Conservation (phyloP, 2,888 invertebrate genomes). For the Calameuta filiformis region DNA sequence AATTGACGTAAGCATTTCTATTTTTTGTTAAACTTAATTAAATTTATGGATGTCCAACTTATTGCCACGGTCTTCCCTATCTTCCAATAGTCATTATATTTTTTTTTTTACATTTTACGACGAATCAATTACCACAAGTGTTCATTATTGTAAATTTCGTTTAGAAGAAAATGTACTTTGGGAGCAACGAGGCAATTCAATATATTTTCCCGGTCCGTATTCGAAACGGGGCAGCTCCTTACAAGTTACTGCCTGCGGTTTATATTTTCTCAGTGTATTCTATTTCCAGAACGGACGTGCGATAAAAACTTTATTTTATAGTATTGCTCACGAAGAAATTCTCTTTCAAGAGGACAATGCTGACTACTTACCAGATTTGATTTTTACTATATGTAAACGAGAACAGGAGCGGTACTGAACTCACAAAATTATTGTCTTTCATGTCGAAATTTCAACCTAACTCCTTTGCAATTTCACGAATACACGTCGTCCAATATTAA, state of each 20-base stretch:
- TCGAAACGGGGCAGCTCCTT: background rate
- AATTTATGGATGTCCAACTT: background rate
- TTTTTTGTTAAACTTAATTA: background rate
- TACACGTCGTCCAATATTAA: background rate
- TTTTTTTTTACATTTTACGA: too few relatives aligned
- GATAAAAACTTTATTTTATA: background rate
- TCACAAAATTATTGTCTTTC: background rate
- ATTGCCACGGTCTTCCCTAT: background rate
- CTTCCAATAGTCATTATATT: background rate
- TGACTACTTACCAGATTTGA: background rate
- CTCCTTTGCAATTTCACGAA: background rate
- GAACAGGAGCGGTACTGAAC: background rate
- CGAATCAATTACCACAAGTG: too few relatives aligned
- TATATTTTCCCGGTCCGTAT: background rate
- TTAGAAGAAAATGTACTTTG: background rate
- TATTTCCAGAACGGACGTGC: background rate
- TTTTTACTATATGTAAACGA: background rate
- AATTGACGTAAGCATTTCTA: background rate
- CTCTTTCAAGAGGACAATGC: background rate
- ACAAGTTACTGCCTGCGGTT: background rate
- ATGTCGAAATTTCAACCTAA: background rate
- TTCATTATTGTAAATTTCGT: background rate
- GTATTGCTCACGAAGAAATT: background rate
- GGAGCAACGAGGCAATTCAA: background rate
- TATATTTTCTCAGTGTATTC: background rate